These are phyloP conservation scores for Heterodera filipjevi DNA, from an alignment of 2,888 invertebrate genomes.

Conservation along the genomic window DNA sequence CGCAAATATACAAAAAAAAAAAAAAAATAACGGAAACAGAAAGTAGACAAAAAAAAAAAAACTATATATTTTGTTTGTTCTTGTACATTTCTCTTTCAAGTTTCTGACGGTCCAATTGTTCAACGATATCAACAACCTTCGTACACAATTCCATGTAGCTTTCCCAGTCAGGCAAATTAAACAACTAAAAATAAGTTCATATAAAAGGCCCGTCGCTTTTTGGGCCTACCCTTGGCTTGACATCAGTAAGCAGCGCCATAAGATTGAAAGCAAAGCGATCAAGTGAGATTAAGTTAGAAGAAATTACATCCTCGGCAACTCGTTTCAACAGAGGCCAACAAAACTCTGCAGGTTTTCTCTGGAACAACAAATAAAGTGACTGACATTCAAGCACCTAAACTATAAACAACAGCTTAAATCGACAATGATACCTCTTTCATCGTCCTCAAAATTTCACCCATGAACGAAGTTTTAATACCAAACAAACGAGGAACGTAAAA, in stretches of 20 bases:
- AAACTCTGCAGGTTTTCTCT: slow-evolving; percentile 27
- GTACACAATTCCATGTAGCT: not conserved
- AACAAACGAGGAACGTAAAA: slow-evolving; percentile 53
- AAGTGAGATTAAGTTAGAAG: not conserved
- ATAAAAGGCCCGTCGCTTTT: too few species aligned
- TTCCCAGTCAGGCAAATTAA: not conserved
- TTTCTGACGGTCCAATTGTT: slow-evolving; percentile 9
- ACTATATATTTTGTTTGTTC: not conserved
- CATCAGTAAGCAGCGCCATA: slow-evolving; percentile 1
- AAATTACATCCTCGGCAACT: slow-evolving; percentile 2
- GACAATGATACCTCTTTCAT: slow-evolving; percentile 7
- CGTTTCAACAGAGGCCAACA: slow-evolving; percentile 21
- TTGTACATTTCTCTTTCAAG: not conserved
- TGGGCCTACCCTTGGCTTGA: slow-evolving; percentile 17
- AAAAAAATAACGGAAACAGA: not conserved
- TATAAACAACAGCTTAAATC: not conserved
- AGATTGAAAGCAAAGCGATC: not conserved
- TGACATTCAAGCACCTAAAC: not conserved
- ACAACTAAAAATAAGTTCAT: not conserved
- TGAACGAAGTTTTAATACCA: slow-evolving; percentile 41
- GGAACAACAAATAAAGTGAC: not conserved
- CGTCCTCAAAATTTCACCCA: slow-evolving; percentile 1
- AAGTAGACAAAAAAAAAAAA: not conserved
- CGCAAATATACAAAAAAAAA: too few species aligned
- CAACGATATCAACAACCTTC: not conserved